phyloP scores from a whole-genome alignment of 2,797 vertebrate genomes.

The Sebastes melanostomus region DNA sequence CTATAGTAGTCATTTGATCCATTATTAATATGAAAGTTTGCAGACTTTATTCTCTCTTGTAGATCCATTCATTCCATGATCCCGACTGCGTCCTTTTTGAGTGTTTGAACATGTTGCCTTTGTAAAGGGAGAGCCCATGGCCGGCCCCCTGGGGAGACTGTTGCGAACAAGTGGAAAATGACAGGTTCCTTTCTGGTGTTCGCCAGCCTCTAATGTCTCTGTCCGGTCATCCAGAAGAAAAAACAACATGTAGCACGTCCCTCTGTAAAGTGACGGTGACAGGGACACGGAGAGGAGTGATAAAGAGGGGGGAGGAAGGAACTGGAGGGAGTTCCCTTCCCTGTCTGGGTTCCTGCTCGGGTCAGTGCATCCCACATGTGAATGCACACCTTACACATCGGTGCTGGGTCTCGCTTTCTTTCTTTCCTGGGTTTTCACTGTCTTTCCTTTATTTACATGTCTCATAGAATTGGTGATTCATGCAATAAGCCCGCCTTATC shows the following conservation, averaged over 20 bases:
- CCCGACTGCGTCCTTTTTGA: background rate
- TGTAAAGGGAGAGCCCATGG: constrained; percentile 4
- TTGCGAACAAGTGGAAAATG: constrained; percentile 69
- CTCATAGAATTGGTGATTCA: background rate
- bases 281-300: constrained; percentile 1
- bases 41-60: background rate
- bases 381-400: constrained; percentile 58
- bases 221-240: constrained; percentile 66
- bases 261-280: constrained; percentile 19
- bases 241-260: constrained; percentile 28
- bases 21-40: background rate
- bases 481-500: background rate
- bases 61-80: background rate
- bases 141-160: constrained; percentile 8
- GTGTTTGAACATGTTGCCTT: background rate
- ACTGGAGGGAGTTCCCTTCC: constrained; percentile 16
- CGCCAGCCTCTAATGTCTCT: constrained; percentile 51
- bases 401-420: constrained; percentile 3
- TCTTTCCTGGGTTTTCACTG: background rate
- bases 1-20: background rate
- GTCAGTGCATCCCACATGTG: constrained; percentile 59
- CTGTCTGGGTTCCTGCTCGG: constrained; percentile 51
- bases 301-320: background rate
- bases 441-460: background rate
- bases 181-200: constrained; percentile 61